Conservation (phyloP, 2,113 vertebrate species). For the Cololabis saira region DNA sequence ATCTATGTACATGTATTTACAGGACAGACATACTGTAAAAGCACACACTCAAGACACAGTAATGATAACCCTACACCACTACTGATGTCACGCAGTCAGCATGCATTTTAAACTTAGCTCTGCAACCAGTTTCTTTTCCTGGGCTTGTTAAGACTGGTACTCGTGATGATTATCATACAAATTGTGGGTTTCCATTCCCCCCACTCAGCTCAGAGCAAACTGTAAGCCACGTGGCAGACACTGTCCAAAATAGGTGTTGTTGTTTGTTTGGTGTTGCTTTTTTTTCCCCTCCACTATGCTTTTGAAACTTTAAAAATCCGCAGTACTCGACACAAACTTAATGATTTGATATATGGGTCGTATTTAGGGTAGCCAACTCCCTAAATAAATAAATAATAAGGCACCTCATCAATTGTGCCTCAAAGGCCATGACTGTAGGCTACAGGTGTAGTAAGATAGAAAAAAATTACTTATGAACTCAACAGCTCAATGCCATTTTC, state of each 20-base stretch:
- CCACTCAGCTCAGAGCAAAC: slow-evolving; percentile 8
- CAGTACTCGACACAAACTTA: background rate
- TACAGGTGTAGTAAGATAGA: too few relatives aligned
- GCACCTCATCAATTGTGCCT: too few relatives aligned
- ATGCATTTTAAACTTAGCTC: slow-evolving; percentile 58
- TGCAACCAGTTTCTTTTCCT: slow-evolving; percentile 42
- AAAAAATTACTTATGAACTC: too few relatives aligned
- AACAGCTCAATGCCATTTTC: too few relatives aligned
- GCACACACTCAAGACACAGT: slow-evolving; percentile 9
- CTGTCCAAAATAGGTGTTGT: background rate
- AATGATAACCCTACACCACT: slow-evolving; percentile 42
- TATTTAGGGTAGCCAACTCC: too few relatives aligned
- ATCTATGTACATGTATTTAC: slow-evolving; percentile 14
- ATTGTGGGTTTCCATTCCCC: slow-evolving; percentile 31
- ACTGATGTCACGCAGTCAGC: slow-evolving; percentile 20
- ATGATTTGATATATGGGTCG: slow-evolving; percentile 6
- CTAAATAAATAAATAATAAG: too few relatives aligned
- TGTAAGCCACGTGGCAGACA: background rate
- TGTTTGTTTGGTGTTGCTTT: too few relatives aligned
- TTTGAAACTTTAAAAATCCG: slow-evolving; percentile 25
- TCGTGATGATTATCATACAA: slow-evolving; percentile 33
- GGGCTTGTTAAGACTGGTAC: background rate
- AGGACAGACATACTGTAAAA: background rate
- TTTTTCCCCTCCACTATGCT: slow-evolving; percentile 2
- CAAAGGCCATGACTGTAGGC: too few relatives aligned